Conservation (phyloP, 2,113 vertebrate genomes). For the Porphyrio hochstetteri region DNA sequence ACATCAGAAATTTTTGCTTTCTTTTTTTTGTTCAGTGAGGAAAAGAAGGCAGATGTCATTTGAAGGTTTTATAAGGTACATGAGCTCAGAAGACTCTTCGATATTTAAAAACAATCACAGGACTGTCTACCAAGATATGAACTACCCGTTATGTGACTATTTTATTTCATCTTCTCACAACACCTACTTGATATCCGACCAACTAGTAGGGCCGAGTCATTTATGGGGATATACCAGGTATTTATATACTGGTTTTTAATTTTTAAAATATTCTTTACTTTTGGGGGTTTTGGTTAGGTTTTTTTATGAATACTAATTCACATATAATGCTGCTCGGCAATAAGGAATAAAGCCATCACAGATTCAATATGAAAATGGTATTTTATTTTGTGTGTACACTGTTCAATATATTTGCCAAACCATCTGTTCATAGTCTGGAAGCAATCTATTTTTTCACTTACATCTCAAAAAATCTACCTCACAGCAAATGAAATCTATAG, state of each 20-base stretch:
- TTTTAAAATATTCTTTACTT: not conserved
- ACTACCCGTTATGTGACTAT: conserved; percentile 80
- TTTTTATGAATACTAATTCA: not conserved
- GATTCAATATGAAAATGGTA: not conserved
- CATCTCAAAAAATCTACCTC: not conserved
- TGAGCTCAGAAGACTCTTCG: conserved; percentile 79
- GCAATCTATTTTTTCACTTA: not conserved
- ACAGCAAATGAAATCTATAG: not conserved
- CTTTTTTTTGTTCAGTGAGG: conserved; percentile 72
- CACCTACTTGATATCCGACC: conserved; percentile 85
- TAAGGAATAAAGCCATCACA: not conserved
- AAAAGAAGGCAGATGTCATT: conserved; percentile 76
- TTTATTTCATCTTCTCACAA: conserved; percentile 91
- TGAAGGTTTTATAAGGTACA: conserved; percentile 84
- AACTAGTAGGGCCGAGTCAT: conserved; percentile 78
- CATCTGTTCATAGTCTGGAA: conserved; percentile 12
- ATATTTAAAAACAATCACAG: conserved; percentile 74
- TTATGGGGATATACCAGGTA: conserved; percentile 80
- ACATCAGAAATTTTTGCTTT: not conserved
- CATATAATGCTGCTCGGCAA: not conserved
- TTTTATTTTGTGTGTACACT: not conserved
- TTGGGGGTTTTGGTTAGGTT: not conserved
- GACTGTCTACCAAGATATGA: conserved; percentile 85
- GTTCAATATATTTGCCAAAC: conserved; percentile 19
- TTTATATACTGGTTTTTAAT: not conserved